Percentiles rank a stretch among this genome's conserved stretches.
Evolutionary conservation across 2,113 vertebrate species (phyloP).

Genomic region (Ciconia maguari): DNA sequence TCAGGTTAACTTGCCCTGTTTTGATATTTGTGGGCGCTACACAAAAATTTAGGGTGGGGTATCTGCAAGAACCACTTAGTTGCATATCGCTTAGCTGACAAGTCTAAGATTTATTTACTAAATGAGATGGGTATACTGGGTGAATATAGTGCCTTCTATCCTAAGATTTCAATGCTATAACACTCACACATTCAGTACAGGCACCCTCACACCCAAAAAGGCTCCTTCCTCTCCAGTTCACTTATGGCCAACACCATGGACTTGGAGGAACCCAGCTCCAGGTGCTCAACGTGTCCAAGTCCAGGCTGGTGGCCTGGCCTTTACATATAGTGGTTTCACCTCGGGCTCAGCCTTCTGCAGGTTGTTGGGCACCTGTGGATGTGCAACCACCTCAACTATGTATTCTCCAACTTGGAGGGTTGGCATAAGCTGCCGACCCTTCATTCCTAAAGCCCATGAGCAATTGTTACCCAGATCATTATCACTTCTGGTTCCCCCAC

Average conservation of each 20-base stretch:
- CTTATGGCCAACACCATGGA: neutral
- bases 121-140: neutral
- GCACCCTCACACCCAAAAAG: neutral
- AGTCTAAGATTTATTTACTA: neutral
- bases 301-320: neutral
- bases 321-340: neutral
- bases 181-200: neutral
- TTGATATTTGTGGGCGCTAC: neutral
- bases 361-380: neutral
- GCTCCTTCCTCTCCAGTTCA: neutral
- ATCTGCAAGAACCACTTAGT: neutral
- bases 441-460: neutral
- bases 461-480: neutral
- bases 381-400: neutral
- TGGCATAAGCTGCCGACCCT: neutral
- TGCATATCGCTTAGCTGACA: neutral
- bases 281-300: fast-evolving
- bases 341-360: neutral
- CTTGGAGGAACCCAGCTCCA: neutral
- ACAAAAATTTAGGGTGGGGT: neutral
- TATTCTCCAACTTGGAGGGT: neutral
- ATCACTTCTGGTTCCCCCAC: neutral
- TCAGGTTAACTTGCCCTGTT: neutral
- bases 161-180: neutral
- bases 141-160: neutral